Base-by-base conservation (phyloP, 2,888 invertebrate genomes). In the Andrena haemorrhoa region DNA sequence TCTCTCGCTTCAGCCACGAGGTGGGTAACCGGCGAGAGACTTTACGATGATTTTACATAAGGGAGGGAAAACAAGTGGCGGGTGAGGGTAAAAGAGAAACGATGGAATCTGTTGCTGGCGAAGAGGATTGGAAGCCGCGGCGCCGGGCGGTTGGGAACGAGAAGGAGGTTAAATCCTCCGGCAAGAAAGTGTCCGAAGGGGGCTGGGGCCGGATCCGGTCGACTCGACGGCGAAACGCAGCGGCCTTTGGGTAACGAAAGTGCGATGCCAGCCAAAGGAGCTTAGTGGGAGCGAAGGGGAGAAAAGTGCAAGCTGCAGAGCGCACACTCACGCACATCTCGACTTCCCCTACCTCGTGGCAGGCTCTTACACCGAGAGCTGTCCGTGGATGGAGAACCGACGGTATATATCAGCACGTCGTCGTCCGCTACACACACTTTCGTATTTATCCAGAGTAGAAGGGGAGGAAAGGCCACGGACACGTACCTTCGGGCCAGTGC, bases 371-470 rank as follows among this genome's bases (percentile, higher is more conserved):
- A 75, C 74, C 66, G 63, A 72, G 68, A 78, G 64, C 65, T 85
- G 80, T 61, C 53, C 70, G 29, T 75, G 75, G 69, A 68, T 64
- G 79, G 76, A 63, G 74, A 71, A 78, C 63, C 49, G 65, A 49
- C 61, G 66, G 75, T 83, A 88, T 84, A 87, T 82, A 86, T 86
- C 77, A 80, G 84, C 63, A 4, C 58, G 69, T 33, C 64, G 78
- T 78, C 72, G 84, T 78, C 65, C 82, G 63, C 78, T 78, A 81
- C 84, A 66, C 82, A 88, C 83, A 90, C 91, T 91, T 91, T 92
- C 91, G 88, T 90, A 89, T 88, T 88, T 90, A 89, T 88, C 86
- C 82, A 78, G 78, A n/a, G 72, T 72, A 83, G 85, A 86, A 90
- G 86, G 85, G 86, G 81, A 86, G 86, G 66, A 82, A 88, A 86